A percentile compares a stretch with the other conserved stretches of the same genome.
Conservation (phyloP, 2,797 vertebrate species). For the Sebastes flavidus region DNA sequence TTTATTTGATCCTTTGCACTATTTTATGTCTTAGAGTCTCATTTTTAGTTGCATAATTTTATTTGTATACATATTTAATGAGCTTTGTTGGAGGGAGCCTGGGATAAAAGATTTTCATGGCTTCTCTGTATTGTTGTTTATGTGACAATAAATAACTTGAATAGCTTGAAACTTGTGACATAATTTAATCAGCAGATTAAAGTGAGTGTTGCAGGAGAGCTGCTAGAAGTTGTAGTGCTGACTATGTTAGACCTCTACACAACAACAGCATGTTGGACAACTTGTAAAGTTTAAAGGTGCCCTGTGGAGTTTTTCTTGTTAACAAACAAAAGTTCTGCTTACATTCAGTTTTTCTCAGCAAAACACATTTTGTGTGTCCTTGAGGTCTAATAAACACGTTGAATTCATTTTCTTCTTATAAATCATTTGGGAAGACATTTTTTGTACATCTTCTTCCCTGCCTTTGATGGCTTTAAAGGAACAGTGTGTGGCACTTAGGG, state of each 20-base stretch:
- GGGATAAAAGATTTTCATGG: not conserved
- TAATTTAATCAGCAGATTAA: not conserved
- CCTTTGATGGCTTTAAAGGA: not conserved
- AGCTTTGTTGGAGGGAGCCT: not conserved
- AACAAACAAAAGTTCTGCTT: not conserved
- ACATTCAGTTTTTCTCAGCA: not conserved
- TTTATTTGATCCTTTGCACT: too few relatives aligned
- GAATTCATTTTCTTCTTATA: not conserved
- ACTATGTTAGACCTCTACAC: not conserved
- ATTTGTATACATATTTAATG: not conserved
- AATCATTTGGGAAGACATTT: not conserved
- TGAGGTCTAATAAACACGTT: not conserved
- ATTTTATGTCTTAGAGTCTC: not conserved
- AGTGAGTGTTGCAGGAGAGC: not conserved
- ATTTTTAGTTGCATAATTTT: not conserved
- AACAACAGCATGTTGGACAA: not conserved
- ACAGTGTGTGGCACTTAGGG: not conserved
- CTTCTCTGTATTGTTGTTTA: not conserved
- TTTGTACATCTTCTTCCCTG: too few relatives aligned
- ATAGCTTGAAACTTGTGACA: not conserved
- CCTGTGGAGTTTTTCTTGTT: not conserved
- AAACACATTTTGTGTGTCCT: not conserved
- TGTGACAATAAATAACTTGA: not conserved
- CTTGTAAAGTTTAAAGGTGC: not conserved
- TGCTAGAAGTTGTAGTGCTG: not conserved